Evolutionary conservation across 2,888 invertebrate species (phyloP), one percentile per base, ranked within the genome.

Genomic region (Drosophila leonis): DNA sequence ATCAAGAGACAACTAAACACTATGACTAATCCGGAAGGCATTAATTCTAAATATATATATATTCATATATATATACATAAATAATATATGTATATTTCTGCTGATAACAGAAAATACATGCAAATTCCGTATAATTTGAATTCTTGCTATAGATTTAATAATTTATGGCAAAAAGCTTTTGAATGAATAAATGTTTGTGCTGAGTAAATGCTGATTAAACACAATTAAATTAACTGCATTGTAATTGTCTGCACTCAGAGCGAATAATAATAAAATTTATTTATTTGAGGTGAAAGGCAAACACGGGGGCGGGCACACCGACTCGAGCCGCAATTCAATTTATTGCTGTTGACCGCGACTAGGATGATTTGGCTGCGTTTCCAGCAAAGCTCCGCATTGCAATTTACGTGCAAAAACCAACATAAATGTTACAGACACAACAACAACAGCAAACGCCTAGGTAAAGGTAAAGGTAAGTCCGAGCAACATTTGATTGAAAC

Each of bases 271-370:
- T 82, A 75, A 70, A 80, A 80, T 78, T 80, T 66, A 64, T 77
- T 75, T 67, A 71, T 63, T 59, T 57, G 35, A 27, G 51, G 24
- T 9, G 46, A 35, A 15, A 39, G 62, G 35, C 24, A 46, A 13
- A 27, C 15, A 35, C 4, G 12, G 31, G 44, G 42, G 44, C 13
- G 37, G 12, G 12, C 10, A 12, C 24, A 37, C 6, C 24, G 42
- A 13, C 49, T 33, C 49, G 20, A 69, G 48, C 65, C 72, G 69
- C 80, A 86, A 86, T 82, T 83, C 85, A 86, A 86, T 86, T 86
- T 85, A 83, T 85, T 85, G 83, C 78, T 56, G 70, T 72, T 83
- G 88, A 83, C 82, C 86, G 86, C 83, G 77, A 74, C 65, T 67
- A 75, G 75, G 65, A 79, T 78, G 72, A 79, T 78, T 79, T 57